Conservation (phyloP, 2,113 vertebrate species). For the Oryzias curvinotus region DNA sequence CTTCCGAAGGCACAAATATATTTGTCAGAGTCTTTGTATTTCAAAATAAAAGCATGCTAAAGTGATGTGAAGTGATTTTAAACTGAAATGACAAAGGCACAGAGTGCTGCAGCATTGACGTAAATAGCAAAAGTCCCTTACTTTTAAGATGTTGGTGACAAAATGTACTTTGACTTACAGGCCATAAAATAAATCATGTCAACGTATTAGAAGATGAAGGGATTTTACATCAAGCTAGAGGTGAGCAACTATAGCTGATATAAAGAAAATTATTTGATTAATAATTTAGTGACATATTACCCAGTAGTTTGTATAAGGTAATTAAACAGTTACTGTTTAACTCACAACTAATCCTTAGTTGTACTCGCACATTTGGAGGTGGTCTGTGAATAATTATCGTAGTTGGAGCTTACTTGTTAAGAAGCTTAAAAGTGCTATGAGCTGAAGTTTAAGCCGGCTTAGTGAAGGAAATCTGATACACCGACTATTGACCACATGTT, state of each 20-base stretch:
- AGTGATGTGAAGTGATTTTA: slow-evolving; percentile 9
- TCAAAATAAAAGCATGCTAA: slow-evolving; percentile 1
- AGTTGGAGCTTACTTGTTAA: slow-evolving; percentile 71
- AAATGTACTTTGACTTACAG: too few relatives aligned
- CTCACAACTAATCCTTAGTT: slow-evolving; percentile 32
- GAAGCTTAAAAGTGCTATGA: slow-evolving; percentile 72
- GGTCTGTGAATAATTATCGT: slow-evolving; percentile 73
- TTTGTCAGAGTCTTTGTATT: neutral
- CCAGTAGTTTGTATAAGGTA: slow-evolving; percentile 8
- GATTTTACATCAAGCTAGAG: too few relatives aligned
- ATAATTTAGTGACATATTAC: too few relatives aligned
- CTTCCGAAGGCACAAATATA: neutral
- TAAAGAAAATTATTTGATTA: too few relatives aligned
- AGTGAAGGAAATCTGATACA: slow-evolving; percentile 65
- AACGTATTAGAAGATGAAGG: too few relatives aligned
- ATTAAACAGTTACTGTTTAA: slow-evolving; percentile 41
- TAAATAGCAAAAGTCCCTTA: slow-evolving; percentile 26
- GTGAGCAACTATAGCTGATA: too few relatives aligned
- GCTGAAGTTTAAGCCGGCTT: slow-evolving; percentile 72
- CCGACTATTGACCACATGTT: slow-evolving; percentile 66
- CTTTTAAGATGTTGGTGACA: too few relatives aligned
- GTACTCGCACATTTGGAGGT: slow-evolving; percentile 47
- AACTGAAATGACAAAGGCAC: slow-evolving; percentile 48
- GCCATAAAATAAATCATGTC: too few relatives aligned
- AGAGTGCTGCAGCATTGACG: slow-evolving; percentile 38